These are phyloP conservation scores for Heliconius sara DNA, from an alignment of 2,888 invertebrate genomes.

Conservation along the genomic window DNA sequence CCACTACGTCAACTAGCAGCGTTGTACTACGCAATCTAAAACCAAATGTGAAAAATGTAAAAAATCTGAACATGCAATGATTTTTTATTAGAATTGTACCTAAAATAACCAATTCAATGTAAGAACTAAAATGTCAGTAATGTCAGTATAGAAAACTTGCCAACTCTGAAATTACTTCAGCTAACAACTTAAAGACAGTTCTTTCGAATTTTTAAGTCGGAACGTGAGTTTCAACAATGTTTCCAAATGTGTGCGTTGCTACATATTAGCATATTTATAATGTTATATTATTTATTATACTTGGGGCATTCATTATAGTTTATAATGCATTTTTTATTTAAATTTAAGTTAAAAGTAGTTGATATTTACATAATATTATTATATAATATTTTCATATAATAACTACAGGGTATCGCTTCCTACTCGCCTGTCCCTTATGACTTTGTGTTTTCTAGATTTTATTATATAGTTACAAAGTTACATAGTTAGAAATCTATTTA, in stretches of 20 bases:
- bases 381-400: not conserved
- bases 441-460: not conserved
- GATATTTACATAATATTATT: not conserved
- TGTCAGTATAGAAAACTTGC: not conserved
- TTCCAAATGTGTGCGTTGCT: not conserved
- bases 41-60: not conserved
- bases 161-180: not conserved
- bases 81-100: not conserved
- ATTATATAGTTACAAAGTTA: not conserved
- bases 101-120: not conserved
- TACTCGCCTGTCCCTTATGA: too few relatives aligned
- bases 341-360: not conserved
- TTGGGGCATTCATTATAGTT: not conserved
- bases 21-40: not conserved
- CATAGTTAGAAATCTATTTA: too few relatives aligned
- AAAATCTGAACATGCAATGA: not conserved
- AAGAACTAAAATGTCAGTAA: not conserved
- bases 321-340: conserved; percentile 1
- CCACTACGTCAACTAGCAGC: not conserved
- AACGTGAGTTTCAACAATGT: not conserved
- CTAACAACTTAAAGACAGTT: not conserved
- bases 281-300: not conserved
- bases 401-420: not conserved
- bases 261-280: not conserved
- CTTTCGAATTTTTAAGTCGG: not conserved